Evolutionary conservation across 2,797 vertebrate genomes (phyloP), one percentile per base, ranked within the genome.

Genomic region (Fistularia commersonii): DNA sequence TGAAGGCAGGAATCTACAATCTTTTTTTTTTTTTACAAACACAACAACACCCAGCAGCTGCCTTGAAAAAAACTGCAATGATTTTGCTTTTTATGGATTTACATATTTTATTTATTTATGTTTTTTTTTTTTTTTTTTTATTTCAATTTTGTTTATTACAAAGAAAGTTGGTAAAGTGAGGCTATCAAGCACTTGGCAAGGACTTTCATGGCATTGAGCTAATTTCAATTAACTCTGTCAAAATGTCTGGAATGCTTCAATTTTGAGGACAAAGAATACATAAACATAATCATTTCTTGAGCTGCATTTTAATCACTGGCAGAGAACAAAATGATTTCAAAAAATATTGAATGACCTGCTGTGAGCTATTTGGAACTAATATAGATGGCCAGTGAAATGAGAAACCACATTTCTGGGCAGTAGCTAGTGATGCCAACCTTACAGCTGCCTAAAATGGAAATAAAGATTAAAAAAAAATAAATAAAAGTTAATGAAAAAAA

Each of bases 291-390:
- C 8, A 31, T n/a, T 48, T 39, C 32, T 40, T 66, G 42, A 70
- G 66, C 57, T 67, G 54, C 56, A 55, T 68, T 76, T 69, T 73
- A 74, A 83, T 84, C 81, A 67, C 72, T 57, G 72, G 62, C 56
- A 70, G 58, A 61, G 69, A 44, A 58, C 48, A 50, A 64, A 69
- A 74, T 75, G 68, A 81, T 57, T 66, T 79, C 77, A 81, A 83
- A 81, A 77, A 77, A 66, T 74, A 60, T 69, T 69, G 71, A 86
- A 73, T 76, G 66, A 47, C 81, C 86, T 88, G 86, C 86, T 90
- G 88, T 81, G 84, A 81, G 83, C 79, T 72, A 86, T 87, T 86
- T 82, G 79, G 72, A 81, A 54, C 64, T 60, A 59, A 80, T 64
- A 66, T 63, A 64, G 64, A 81, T 80, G 81, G 83, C 84, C 80